Base-by-base conservation (phyloP, 2,888 invertebrate genomes). In the Philopedon plagiatum region DNA sequence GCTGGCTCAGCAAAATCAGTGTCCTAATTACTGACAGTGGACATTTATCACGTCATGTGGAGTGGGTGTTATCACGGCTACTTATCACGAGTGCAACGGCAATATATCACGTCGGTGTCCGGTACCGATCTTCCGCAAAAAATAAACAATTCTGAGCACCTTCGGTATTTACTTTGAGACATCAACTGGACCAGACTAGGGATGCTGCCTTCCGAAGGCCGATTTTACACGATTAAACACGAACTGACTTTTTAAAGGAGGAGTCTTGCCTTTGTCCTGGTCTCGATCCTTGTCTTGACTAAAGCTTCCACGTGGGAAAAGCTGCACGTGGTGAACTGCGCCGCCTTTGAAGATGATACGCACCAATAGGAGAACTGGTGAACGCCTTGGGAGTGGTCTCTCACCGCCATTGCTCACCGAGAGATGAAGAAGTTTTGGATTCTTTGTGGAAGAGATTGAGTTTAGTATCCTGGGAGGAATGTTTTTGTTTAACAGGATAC, bases 41-140 rank as follows among this genome's bases (percentile, higher is more conserved):
- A 18, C 13, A 29, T 15, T 29, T 26, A 29, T 44, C 56, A 66
- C 66, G 34, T 46, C 57, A 61, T 34, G 70, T 41, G 60, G 60
- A 46, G 63, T 54, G 39, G 23, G 54, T 65, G 54, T 29, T 65
- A 54, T 51, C 63, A 39, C 49, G 51, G 41, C 18, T 63, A 34
- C 58, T 39, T 61, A 65, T 64, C 60, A 69, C 63, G 18, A 64
- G 37, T 65, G 65, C 41, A 32, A 60, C 60, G 58, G 37, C 66
- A 63, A 71, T 73, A 73, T 65, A 74, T 74, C 70, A 74, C 74
- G 51, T 46, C 41, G 60, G 65, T 66, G 74, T 70, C 70, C 74
- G 70, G 62, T 62, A 65, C 65, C 73, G 69, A 73, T 71, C 74
- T 70, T 74, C 74, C 74, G 71, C 74, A 74, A 74, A 74, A 74